Percentiles rank a stretch among this genome's conserved stretches.
These are phyloP conservation scores for Nebria ingens DNA, from an alignment of 1,140 invertebrate genomes.

Conservation along the genomic window DNA sequence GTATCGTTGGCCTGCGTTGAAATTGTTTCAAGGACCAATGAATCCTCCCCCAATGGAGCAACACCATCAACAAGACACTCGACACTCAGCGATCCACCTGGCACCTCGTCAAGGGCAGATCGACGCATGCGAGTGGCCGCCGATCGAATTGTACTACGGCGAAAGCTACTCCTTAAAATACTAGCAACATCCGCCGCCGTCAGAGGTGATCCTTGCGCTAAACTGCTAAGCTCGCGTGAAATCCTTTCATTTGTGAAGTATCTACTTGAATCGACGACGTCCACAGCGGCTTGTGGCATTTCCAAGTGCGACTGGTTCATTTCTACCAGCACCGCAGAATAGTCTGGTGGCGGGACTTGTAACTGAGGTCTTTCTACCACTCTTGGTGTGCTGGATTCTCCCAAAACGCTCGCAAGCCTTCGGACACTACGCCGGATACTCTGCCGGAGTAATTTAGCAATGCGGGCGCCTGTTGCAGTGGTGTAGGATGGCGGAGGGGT, in stretches of 20 bases:
- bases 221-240: not conserved
- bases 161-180: conserved; percentile 45
- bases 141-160: conserved; percentile 34
- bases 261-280: conserved; percentile 1
- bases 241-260: not conserved
- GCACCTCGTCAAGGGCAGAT: conserved; percentile 26
- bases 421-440: conserved; percentile 72
- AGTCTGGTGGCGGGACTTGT: conserved; percentile 47
- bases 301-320: conserved; percentile 21
- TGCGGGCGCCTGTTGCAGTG: conserved; percentile 73
- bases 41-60: conserved; percentile 45
- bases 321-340: conserved; percentile 44
- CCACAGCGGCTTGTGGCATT: not conserved
- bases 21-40: conserved; percentile 30
- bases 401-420: conserved; percentile 44
- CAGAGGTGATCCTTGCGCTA: conserved; percentile 13
- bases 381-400: conserved; percentile 30
- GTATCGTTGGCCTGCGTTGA: not conserved
- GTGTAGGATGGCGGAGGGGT: conserved; percentile 86
- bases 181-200: conserved; percentile 47
- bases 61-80: conserved; percentile 48
- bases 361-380: conserved; percentile 21
- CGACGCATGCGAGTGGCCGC: conserved; percentile 23
- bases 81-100: conserved; percentile 35
- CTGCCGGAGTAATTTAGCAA: conserved; percentile 67